phyloP scores from a whole-genome alignment of 2,797 vertebrate species.

The Harpagifer antarcticus region DNA sequence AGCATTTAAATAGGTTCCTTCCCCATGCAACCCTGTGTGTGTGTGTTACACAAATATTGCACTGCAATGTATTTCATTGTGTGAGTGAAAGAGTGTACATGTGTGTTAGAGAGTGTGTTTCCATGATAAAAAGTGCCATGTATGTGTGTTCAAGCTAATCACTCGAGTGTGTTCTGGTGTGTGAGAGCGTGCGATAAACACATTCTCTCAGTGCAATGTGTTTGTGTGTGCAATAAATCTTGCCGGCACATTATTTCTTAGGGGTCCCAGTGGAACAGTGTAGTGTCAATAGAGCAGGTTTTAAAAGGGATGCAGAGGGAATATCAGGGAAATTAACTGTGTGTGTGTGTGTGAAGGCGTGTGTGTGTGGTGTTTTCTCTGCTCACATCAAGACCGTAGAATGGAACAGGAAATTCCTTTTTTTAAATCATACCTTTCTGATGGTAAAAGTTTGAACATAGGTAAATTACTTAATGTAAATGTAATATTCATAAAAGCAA shows the following conservation, averaged over 20 bases:
- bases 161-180: conserved; percentile 18
- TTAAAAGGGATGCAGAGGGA: conserved; percentile 54
- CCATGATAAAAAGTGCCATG: conserved; percentile 22
- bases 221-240: conserved; percentile 53
- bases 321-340: conserved; percentile 63
- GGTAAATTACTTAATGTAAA: conserved; percentile 19
- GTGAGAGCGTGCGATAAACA: conserved; percentile 41
- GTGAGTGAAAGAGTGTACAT: conserved; percentile 7
- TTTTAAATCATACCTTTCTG: not conserved
- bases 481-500: conserved; percentile 12
- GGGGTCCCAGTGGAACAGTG: conserved; percentile 56
- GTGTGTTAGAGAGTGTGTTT: conserved; percentile 24
- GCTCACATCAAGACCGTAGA: not conserved
- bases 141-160: conserved; percentile 9
- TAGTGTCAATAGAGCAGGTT: conserved; percentile 64
- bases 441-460: not conserved
- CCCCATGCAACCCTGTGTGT: conserved; percentile 40
- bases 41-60: conserved; percentile 43
- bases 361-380: conserved; percentile 13
- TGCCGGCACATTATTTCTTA: conserved; percentile 59
- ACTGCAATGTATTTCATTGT: conserved; percentile 48
- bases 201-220: conserved; percentile 15
- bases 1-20: conserved; percentile 85
- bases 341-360: conserved; percentile 2
- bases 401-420: not conserved